Percentiles rank a stretch among this genome's conserved stretches.
phyloP scores from a whole-genome alignment of 2,113 vertebrate species.

The Propithecus coquereli region DNA sequence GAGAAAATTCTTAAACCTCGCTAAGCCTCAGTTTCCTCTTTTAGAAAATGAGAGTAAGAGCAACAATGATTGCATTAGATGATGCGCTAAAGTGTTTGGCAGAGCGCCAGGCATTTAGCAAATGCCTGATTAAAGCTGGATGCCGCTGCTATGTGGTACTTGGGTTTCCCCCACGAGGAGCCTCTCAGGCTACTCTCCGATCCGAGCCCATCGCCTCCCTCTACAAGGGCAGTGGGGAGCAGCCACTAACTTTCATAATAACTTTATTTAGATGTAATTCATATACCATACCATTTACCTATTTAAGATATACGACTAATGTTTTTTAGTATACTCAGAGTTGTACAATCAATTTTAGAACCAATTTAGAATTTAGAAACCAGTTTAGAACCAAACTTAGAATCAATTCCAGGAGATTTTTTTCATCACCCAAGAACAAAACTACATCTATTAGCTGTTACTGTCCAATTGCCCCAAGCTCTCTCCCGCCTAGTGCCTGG shows the following conservation, averaged over 20 bases:
- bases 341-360: conserved; percentile 1
- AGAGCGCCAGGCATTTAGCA: neutral
- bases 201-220: neutral
- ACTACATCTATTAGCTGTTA: neutral
- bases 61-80: neutral
- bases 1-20: neutral
- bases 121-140: neutral
- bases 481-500: neutral
- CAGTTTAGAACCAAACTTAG: neutral
- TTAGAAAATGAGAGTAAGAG: neutral
- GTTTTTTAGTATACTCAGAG: neutral
- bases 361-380: neutral
- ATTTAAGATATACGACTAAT: neutral
- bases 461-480: neutral
- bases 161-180: neutral
- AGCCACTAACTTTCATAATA: neutral
- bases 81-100: neutral
- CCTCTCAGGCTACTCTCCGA: neutral
- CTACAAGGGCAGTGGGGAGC: neutral
- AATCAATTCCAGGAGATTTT: neutral
- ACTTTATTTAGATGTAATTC: conserved; percentile 3
- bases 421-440: neutral
- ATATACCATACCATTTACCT: neutral
- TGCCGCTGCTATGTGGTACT: neutral
- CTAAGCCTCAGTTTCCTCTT: neutral